phyloP scores from a whole-genome alignment of 2,113 vertebrate genomes.

The Actinemys pallida region DNA sequence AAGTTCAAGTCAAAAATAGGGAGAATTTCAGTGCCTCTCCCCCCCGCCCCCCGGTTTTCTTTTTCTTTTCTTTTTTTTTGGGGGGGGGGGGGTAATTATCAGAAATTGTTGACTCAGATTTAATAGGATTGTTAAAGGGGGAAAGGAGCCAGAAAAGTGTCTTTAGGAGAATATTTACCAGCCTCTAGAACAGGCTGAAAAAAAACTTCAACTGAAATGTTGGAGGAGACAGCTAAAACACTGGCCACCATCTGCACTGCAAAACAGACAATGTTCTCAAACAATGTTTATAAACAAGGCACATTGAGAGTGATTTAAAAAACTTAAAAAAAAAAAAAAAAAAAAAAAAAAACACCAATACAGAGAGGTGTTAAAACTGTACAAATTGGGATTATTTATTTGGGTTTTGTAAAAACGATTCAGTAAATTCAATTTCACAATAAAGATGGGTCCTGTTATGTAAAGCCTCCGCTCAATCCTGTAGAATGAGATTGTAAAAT shows the following conservation, averaged over 20 bases:
- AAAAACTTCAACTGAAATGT: conserved; percentile 36
- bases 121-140: conserved; percentile 9
- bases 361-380: too few relatives aligned
- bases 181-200: conserved; percentile 35
- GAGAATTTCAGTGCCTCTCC: conserved; percentile 1
- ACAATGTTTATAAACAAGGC: too few relatives aligned
- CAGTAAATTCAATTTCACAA: too few relatives aligned
- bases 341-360: too few relatives aligned
- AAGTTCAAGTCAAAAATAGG: conserved; percentile 60
- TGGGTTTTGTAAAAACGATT: too few relatives aligned
- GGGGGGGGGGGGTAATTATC: not conserved
- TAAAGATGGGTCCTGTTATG: too few relatives aligned
- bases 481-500: too few relatives aligned
- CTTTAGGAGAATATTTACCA: not conserved
- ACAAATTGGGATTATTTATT: too few relatives aligned
- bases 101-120: conserved; percentile 45
- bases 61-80: too few relatives aligned
- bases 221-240: not conserved
- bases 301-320: too few relatives aligned
- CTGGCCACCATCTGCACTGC: not conserved
- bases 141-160: not conserved
- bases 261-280: not conserved
- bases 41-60: fast-evolving
- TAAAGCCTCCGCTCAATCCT: too few relatives aligned
- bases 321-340: too few relatives aligned